These are phyloP conservation scores for Vultur gryphus DNA, from an alignment of 2,797 vertebrate genomes.

Conservation along the genomic window DNA sequence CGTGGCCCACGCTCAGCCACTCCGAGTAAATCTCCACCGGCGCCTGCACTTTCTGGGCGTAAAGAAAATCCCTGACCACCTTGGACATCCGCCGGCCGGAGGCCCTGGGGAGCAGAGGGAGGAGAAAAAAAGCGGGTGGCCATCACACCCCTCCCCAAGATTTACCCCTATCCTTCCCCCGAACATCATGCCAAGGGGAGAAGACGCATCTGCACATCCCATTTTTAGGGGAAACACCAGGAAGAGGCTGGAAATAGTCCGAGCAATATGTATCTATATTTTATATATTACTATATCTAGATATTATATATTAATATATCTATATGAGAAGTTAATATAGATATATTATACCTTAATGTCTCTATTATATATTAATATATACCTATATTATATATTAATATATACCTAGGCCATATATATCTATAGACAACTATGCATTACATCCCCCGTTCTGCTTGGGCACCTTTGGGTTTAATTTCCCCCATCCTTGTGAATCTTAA, in stretches of 20 bases:
- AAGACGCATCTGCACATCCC: background rate
- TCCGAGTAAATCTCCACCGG: constrained; percentile 88
- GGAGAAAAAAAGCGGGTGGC: background rate
- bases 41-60: constrained; percentile 88
- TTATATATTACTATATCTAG: background rate
- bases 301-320: background rate
- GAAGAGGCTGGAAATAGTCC: background rate
- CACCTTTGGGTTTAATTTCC: background rate
- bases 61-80: constrained; percentile 84
- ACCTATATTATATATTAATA: background rate
- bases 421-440: background rate
- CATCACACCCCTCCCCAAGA: background rate
- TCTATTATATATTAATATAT: background rate
- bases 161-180: background rate
- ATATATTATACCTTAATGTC: background rate
- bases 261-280: background rate
- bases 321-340: background rate
- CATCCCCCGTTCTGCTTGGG: accelerated
- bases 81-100: constrained; percentile 82
- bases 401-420: background rate
- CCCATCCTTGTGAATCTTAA: background rate
- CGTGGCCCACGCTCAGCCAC: constrained; percentile 86
- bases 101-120: constrained; percentile 44
- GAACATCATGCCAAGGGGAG: accelerated
- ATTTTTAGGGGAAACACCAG: background rate